A percentile compares a stretch with the other conserved stretches of the same genome.
Evolutionary conservation across 2,888 invertebrate species (phyloP).

Genomic region (Leptinotarsa rubiginosa): DNA sequence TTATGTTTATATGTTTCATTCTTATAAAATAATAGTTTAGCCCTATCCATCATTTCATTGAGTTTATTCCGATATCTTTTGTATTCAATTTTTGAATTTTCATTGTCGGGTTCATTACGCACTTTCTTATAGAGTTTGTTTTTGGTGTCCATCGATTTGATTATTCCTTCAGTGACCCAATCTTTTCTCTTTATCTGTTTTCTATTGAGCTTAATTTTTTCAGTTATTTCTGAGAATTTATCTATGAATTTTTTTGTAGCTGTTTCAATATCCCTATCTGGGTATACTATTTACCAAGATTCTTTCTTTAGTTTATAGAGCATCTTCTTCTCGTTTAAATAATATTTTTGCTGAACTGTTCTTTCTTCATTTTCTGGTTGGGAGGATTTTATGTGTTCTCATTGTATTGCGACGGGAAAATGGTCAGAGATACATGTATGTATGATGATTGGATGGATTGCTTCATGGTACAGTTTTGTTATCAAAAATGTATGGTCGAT

Average conservation of each 20-base stretch:
- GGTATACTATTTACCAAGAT: slow-evolving; percentile 13
- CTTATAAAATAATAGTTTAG: too few relatives aligned
- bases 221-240: not conserved
- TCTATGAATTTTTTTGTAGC: not conserved
- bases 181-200: not conserved
- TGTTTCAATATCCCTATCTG: too few relatives aligned
- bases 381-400: not conserved
- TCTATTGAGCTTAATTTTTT: slow-evolving; percentile 8
- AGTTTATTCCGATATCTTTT: too few relatives aligned
- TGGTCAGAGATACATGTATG: not conserved
- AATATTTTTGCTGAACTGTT: not conserved
- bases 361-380: not conserved
- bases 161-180: slow-evolving; percentile 17
- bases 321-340: slow-evolving; percentile 10
- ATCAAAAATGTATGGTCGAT: not conserved
- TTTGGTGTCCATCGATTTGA: too few relatives aligned
- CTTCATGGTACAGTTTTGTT: too few relatives aligned
- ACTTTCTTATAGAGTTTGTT: too few relatives aligned
- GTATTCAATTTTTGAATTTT: too few relatives aligned
- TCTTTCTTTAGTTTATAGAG: not conserved
- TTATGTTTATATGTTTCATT: too few relatives aligned
- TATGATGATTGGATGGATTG: too few relatives aligned
- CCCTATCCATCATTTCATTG: too few relatives aligned
- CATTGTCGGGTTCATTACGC: too few relatives aligned
- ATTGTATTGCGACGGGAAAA: not conserved